Base-by-base conservation (phyloP, 2,797 vertebrate species). In the Periparus ater region DNA sequence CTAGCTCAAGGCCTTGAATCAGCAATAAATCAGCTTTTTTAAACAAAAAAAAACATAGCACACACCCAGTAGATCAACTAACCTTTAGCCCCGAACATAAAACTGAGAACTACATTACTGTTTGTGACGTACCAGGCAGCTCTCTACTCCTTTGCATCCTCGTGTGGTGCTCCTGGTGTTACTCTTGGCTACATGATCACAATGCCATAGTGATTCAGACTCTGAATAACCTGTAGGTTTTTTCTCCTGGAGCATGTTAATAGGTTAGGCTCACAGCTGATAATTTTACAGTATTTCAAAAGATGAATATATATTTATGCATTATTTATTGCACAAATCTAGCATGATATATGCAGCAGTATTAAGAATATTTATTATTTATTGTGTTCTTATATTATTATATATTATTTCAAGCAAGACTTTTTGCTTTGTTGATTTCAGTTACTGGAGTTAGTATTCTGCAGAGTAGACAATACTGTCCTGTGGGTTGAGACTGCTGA, bases 331-430 rank as follows among this genome's bases (percentile, higher is more conserved):
- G 86, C 72, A 88, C 57, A 97, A 97, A 96, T 97, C 72, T 96
- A 96, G 70, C 36, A 79, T 72, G 55, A 95, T 97, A 86, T 73
- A 97, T 98, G 97, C 81, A 91, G 66, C 57, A 74, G 60, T 95
- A 97, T 95, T 97, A 97, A 96, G 71, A 89, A 17, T 74, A 97
- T 97, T 71, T 97, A 96, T 97, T 97, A 97, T 97, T 98, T 97
- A 97, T 96, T 91, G 95, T 92, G 22, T 40, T 92, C 88, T 50
- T 91, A 40, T 97, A 91, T 95, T 96, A 96, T 88, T 96, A 96
- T 74, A 92, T 96, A 95, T 94, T 94, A 93, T 95, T 96, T 97
- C 85, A 97, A 95, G 80, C 40, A 93, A 79, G 67, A 82, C 36
- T 77, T 92, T 55, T 93, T 76, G 48, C 44, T 76, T 85, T 87